Evolutionary conservation across 2,113 vertebrate species (phyloP).

Genomic region (mouse (Mus musculus)): GRCm39 chr11:45688501-45689000

Average conservation of each 20-base stretch:
- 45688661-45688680: neutral
- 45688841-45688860: neutral
- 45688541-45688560: neutral
- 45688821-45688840: neutral
- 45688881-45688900: slow-evolving; percentile 49
- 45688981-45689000: neutral
- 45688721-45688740: neutral
- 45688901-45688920: slow-evolving; percentile 17
- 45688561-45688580: neutral
- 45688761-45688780: neutral
- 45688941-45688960: slow-evolving; percentile 13
- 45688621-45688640: no score
- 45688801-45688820: neutral
- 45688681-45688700: neutral
- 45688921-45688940: slow-evolving; percentile 7
- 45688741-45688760: neutral
- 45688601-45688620: no score
- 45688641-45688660: no score
- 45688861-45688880: neutral
- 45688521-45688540: neutral
- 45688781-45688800: neutral
- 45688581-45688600: neutral
- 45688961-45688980: no score
- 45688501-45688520: neutral
- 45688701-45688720: neutral